Percentiles rank a stretch among this genome's conserved stretches.
Evolutionary conservation across 2,113 vertebrate species (phyloP).

Genomic region (Melanerpes formicivorus): DNA sequence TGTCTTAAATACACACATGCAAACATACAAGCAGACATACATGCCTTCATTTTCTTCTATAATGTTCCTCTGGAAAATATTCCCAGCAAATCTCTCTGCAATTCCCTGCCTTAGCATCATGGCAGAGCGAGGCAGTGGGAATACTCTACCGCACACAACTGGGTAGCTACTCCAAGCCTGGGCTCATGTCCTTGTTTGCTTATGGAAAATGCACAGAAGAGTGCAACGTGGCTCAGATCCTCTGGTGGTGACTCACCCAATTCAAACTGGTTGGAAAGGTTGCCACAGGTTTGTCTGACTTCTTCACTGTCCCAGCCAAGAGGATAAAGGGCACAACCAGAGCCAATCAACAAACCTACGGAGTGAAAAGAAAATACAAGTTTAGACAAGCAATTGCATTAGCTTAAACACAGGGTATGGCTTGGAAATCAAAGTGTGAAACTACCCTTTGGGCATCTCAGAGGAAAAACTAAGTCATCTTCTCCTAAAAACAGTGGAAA

Average conservation of each 20-base stretch:
- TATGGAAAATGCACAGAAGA: not conserved
- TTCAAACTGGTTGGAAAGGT: conserved; percentile 92
- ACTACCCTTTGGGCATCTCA: not conserved
- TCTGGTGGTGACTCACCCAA: conserved; percentile 81
- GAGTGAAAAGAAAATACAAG: conserved; percentile 1
- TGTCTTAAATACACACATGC: not conserved
- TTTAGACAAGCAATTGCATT: not conserved
- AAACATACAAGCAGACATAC: not conserved
- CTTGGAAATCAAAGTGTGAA: not conserved
- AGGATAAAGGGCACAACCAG: conserved; percentile 95
- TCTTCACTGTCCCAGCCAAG: conserved; percentile 98
- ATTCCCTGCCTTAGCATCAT: not conserved
- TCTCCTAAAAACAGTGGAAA: not conserved
- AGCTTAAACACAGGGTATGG: not conserved
- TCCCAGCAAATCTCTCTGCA: not conserved
- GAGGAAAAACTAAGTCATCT: not conserved
- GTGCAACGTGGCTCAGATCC: not conserved
- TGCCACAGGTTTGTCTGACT: conserved; percentile 93
- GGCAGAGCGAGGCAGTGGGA: not conserved
- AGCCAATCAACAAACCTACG: conserved; percentile 91
- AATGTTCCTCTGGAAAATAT: not conserved
- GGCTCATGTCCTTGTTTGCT: not conserved
- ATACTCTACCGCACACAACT: not conserved
- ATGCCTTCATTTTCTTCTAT: not conserved
- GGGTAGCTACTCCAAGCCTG: not conserved